A percentile compares a stretch with the other conserved stretches of the same genome.
Evolutionary conservation across 2,888 invertebrate species (phyloP).

Genomic region (Agrotis clavis): DNA sequence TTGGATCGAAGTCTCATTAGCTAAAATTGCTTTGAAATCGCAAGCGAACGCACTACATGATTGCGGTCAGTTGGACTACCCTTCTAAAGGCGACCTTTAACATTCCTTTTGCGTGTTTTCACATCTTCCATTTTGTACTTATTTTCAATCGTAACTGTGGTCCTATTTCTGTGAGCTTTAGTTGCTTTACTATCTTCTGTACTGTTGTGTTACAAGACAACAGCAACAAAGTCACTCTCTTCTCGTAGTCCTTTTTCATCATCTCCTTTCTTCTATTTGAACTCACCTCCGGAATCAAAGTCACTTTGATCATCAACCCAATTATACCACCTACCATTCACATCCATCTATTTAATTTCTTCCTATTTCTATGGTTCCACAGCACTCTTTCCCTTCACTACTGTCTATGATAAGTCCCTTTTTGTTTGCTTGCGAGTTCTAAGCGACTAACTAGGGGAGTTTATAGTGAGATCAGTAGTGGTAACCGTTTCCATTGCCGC

Average conservation of each 20-base stretch:
- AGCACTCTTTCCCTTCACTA: conserved; percentile 21
- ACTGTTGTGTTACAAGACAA: neutral
- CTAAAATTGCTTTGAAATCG: conserved; percentile 59
- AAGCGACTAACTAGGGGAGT: conserved; percentile 62
- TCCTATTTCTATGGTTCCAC: conserved; percentile 24
- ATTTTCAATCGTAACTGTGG: neutral
- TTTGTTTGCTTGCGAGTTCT: conserved; percentile 64
- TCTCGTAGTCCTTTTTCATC: neutral
- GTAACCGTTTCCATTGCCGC: conserved; percentile 78
- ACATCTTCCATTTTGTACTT: conserved; percentile 14
- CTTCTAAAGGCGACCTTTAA: conserved; percentile 47
- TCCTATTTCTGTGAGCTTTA: neutral
- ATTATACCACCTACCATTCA: neutral
- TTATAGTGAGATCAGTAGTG: conserved; percentile 83
- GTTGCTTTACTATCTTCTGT: conserved; percentile 1
- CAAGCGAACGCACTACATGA: conserved; percentile 56
- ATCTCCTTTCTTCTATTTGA: neutral
- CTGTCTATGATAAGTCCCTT: neutral
- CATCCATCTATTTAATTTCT: neutral
- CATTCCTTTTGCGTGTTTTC: conserved; percentile 26
- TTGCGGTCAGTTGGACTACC: conserved; percentile 48
- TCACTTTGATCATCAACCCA: neutral
- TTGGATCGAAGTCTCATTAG: conserved; percentile 52
- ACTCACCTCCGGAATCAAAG: neutral
- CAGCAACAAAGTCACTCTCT: neutral